Base-by-base conservation (phyloP, 2,888 invertebrate species). In the Leucoptera coffeella region DNA sequence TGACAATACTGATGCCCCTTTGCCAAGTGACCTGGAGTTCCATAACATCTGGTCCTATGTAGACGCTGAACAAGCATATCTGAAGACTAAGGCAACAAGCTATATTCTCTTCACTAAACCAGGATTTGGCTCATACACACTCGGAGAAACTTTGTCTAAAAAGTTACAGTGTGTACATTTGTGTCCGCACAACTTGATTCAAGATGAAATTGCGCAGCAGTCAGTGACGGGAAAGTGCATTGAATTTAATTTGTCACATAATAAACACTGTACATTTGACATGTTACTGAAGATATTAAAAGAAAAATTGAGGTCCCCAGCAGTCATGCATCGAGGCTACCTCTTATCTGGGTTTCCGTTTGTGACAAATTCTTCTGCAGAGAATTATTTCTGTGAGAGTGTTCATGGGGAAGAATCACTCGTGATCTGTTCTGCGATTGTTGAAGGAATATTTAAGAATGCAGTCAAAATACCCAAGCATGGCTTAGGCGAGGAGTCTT, bases 341-440 rank as follows among this genome's bases (percentile, higher is more conserved):
- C 65, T 83, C 3, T 46, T 82, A 34, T 76, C 77, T 30, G 82
- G 80, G 5, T 51, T 82, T 32, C 83, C 83, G 12, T 43, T 82
- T 19, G 58, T 80, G n/a, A 61, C 73, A 3, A 62, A 69, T 25
- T 41, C 27, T 28, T 44, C 37, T 35, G 39, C 35, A 23, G 30
- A 42, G 15, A 33, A 43, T 32, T 46, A 41, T 35, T 38, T 50
- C 14, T 34, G 44, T 15, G 33, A 41, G 26, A 36, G 38, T 22
- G 38, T 61, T 24, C 26, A 43, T 40, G 41, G 49, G 12, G 71
- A 69, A 47, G 61, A 58, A 34, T 45, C 58, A 15, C 12, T 53
- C 23, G 46, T 49, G 21, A 30, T 61, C 9, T 17, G 6, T 17
- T 6, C 17, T 7, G 17, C 6, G 6, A 17, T 17, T 7, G 6